phyloP scores from a whole-genome alignment of 1,140 invertebrate species.

The Drosophila parabipectinata region DNA sequence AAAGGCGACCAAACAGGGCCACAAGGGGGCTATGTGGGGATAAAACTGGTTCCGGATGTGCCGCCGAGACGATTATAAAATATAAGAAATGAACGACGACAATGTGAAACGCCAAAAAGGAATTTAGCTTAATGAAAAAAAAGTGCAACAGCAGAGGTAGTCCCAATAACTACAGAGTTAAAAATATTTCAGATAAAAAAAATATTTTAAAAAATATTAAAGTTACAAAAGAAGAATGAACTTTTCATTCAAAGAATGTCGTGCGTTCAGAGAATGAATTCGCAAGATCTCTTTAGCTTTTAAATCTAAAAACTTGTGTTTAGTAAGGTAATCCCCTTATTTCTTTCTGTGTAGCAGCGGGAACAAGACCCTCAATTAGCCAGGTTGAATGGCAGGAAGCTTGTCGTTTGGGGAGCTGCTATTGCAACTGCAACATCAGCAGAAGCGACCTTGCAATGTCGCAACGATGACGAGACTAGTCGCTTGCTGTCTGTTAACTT shows the following conservation, averaged over 20 bases:
- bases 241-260: too few species aligned
- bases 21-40: constrained; percentile 13
- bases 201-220: background rate
- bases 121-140: constrained; percentile 62
- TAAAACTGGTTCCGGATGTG: constrained; percentile 52
- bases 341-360: constrained; percentile 8
- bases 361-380: constrained; percentile 66
- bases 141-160: constrained; percentile 19
- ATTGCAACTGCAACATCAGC: constrained; percentile 18
- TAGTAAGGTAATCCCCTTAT: background rate
- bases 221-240: background rate
- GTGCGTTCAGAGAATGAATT: too few species aligned
- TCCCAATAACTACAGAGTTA: constrained; percentile 16
- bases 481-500: constrained; percentile 59
- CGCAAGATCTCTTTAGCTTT: background rate
- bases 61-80: constrained; percentile 58
- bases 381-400: constrained; percentile 71
- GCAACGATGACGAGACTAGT: constrained; percentile 39
- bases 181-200: background rate
- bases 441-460: constrained; percentile 78
- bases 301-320: too few species aligned
- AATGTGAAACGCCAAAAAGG: constrained; percentile 72
- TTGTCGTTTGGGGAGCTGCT: constrained; percentile 57
- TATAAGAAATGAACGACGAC: constrained; percentile 62
- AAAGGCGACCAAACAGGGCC: constrained; percentile 24